phyloP scores from a whole-genome alignment of 2,113 vertebrate genomes.

The Panurus biarmicus region DNA sequence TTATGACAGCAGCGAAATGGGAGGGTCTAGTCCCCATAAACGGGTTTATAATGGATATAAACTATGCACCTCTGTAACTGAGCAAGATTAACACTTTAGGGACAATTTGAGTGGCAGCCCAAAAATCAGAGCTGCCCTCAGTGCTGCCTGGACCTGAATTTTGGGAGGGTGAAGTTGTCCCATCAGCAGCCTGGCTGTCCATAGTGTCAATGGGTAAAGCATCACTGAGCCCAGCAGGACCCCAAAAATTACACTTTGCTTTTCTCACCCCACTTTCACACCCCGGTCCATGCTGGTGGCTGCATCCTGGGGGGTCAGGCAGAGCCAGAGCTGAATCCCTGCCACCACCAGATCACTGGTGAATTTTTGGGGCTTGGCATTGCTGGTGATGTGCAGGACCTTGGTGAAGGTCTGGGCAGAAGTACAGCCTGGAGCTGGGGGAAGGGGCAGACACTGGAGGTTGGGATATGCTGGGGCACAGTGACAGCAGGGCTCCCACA shows the following conservation, averaged over 20 bases:
- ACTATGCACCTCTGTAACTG: slow-evolving; percentile 66
- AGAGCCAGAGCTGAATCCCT: background rate
- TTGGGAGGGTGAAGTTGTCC: background rate
- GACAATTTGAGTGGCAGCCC: slow-evolving; percentile 70
- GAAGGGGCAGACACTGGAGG: background rate
- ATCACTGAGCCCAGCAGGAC: background rate
- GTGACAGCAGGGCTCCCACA: rapidly evolving
- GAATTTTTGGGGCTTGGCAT: background rate
- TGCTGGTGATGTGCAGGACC: background rate
- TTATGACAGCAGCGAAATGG: slow-evolving; percentile 73
- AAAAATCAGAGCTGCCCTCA: background rate
- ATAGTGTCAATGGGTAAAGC: rapidly evolving
- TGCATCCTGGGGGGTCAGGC: background rate
- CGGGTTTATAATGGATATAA: slow-evolving; percentile 81
- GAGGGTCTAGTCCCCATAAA: slow-evolving; percentile 76
- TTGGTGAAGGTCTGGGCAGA: background rate
- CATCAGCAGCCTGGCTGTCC: rapidly evolving
- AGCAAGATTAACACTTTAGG: slow-evolving; percentile 70
- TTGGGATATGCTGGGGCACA: rapidly evolving
- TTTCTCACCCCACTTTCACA: background rate
- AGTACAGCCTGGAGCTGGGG: background rate
- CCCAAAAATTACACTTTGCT: background rate
- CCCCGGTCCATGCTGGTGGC: rapidly evolving
- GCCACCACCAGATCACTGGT: rapidly evolving
- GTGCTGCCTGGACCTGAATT: background rate